Percentiles rank a stretch among this genome's conserved stretches.
Evolutionary conservation across 2,797 vertebrate genomes (phyloP).

Genomic region (Craterocephalus amniculus): DNA sequence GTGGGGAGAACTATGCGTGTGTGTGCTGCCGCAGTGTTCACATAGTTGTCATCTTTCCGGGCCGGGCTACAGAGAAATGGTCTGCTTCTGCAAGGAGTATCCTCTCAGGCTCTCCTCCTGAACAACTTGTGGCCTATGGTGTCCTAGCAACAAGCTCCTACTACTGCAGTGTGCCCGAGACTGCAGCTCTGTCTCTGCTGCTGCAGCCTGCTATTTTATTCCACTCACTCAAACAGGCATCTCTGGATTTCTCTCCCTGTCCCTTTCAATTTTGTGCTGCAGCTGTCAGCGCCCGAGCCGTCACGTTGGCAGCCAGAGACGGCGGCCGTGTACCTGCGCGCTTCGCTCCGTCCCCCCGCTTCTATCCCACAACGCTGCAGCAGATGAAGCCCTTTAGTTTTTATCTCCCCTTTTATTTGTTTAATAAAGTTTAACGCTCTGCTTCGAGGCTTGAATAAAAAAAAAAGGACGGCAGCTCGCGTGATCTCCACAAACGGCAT

Average conservation of each 20-base stretch:
- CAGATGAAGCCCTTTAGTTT: neutral
- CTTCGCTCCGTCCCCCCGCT: slow-evolving; percentile 17
- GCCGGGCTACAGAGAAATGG: slow-evolving; percentile 63
- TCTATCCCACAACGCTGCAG: neutral
- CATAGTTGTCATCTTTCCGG: slow-evolving; percentile 57
- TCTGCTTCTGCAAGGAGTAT: slow-evolving; percentile 65
- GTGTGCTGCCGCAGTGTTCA: slow-evolving; percentile 42
- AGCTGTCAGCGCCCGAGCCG: slow-evolving; percentile 51
- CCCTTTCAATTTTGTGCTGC: slow-evolving; percentile 45
- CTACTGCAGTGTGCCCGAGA: slow-evolving; percentile 76
- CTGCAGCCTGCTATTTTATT: slow-evolving; percentile 74
- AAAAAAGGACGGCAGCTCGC: slow-evolving; percentile 6
- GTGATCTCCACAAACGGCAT: slow-evolving; percentile 2
- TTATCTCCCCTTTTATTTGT: neutral
- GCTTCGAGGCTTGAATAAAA: slow-evolving; percentile 7
- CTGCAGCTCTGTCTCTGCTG: slow-evolving; percentile 64
- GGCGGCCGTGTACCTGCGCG: slow-evolving; percentile 25
- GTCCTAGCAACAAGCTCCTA: slow-evolving; percentile 86
- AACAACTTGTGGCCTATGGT: slow-evolving; percentile 78
- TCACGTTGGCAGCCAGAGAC: slow-evolving; percentile 25
- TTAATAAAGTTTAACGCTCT: slow-evolving; percentile 18
- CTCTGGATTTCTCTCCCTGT: slow-evolving; percentile 51
- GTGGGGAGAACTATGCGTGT: slow-evolving; percentile 28
- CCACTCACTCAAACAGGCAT: slow-evolving; percentile 59
- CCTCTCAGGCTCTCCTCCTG: slow-evolving; percentile 68